Conservation (phyloP, 2,888 invertebrate genomes). For the Sabatieria punctata region DNA sequence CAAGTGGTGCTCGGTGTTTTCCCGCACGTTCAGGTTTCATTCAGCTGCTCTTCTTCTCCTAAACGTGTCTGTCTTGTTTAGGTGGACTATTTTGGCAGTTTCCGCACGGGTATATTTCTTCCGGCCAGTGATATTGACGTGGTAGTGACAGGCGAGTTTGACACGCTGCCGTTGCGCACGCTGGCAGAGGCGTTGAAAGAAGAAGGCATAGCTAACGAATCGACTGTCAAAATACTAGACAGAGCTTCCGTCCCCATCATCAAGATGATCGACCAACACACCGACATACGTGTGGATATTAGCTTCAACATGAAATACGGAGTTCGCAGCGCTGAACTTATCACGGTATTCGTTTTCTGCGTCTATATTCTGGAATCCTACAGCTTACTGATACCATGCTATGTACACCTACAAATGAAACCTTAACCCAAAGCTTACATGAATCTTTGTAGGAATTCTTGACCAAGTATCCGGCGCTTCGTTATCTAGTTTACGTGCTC, state of each 20-base stretch:
- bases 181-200: slow-evolving; percentile 73
- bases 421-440: neutral
- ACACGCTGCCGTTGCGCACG: slow-evolving; percentile 69
- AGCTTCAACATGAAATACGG: slow-evolving; percentile 98
- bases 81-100: slow-evolving; percentile 94
- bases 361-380: slow-evolving; percentile 7
- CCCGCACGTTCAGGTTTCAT: slow-evolving; percentile 54
- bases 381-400: too few relatives aligned
- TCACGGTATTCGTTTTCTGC: slow-evolving; percentile 42
- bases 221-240: slow-evolving; percentile 82
- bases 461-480: slow-evolving; percentile 66
- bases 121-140: slow-evolving; percentile 71
- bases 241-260: slow-evolving; percentile 97
- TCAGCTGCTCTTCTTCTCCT: neutral
- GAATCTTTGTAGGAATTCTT: slow-evolving; percentile 40
- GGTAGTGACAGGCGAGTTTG: slow-evolving; percentile 62
- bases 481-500: slow-evolving; percentile 83
- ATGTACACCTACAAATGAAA: neutral
- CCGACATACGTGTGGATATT: slow-evolving; percentile 83
- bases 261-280: slow-evolving; percentile 71
- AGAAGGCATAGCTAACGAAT: slow-evolving; percentile 69
- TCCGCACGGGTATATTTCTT: slow-evolving; percentile 86
- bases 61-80: slow-evolving; percentile 26
- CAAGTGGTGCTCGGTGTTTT: slow-evolving; percentile 68
- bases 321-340: slow-evolving; percentile 84